Conservation (phyloP, 2,113 vertebrate species). For the Plecotus auritus region DNA sequence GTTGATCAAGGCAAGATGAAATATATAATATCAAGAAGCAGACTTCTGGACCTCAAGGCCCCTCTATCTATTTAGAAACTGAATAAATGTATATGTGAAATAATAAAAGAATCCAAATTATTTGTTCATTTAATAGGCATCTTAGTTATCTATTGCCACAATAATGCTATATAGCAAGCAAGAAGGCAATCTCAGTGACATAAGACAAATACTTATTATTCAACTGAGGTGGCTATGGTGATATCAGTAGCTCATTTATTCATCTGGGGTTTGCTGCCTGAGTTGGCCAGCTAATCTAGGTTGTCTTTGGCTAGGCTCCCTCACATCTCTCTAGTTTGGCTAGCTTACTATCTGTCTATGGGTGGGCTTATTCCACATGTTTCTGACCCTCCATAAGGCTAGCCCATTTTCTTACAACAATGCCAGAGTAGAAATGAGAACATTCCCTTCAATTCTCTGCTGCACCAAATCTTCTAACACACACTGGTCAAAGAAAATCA, state of each 20-base stretch:
- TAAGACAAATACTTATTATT: background rate
- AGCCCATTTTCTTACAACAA: background rate
- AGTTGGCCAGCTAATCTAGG: background rate
- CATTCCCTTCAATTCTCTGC: background rate
- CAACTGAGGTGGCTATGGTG: background rate
- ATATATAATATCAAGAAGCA: background rate
- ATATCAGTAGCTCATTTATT: background rate
- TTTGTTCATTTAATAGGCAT: background rate
- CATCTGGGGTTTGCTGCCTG: background rate
- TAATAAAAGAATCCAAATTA: background rate
- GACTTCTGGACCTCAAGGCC: background rate
- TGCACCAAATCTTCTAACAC: background rate
- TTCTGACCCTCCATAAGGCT: background rate
- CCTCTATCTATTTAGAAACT: background rate
- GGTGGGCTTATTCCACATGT: background rate
- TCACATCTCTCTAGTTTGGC: too few species aligned
- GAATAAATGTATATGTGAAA: background rate
- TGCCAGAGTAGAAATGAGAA: background rate
- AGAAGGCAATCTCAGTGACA: background rate
- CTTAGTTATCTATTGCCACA: background rate
- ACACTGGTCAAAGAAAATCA: background rate
- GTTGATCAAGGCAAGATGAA: background rate
- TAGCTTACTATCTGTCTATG: background rate
- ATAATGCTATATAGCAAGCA: background rate
- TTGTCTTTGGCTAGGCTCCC: background rate